Base-by-base conservation (phyloP, 2,797 vertebrate genomes). In the Oreochromis grahami region DNA sequence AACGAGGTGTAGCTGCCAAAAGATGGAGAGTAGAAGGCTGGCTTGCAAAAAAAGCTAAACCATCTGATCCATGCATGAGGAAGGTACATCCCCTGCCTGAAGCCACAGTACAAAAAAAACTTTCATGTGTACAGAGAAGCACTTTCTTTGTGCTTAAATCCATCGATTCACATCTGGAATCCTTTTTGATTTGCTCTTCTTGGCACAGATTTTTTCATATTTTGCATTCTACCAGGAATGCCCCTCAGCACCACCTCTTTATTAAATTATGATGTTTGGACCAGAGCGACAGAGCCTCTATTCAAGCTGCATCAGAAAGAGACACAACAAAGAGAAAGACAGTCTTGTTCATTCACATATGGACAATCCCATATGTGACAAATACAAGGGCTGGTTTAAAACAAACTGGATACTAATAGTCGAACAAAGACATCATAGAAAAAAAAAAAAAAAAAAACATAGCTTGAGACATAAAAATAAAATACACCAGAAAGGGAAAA, bases 231-330 rank as follows among this genome's bases (percentile, higher is more conserved):
- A 26, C 32, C 34, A 12, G 5, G 36, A 83, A 41, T 32, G 21
- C 72, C 19, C 34, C 17, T 29, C n/a, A 81, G 70, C n/a, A 8
- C 3, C 58, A 63, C 32, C 3, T 55, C 14, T 32, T 91, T 85
- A 87, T 94, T 87, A 85, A 81, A 88, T 82, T 3, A 76, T 77
- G 77, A 76, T 43, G 76, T 88, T 68, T 85, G 32, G 84, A 76
- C 83, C 48, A 78, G 36, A 85, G 36, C 82, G 86, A 89, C 81
- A 93, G 80, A 78, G 77, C 74, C 2, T 55, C 68, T 45, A 84
- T 91, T 94, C 55, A 91, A 86, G 79, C 89, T 89, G 90, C 80
- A 70, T 79, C 86, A 90, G 79, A 36, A 84, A 81, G 15, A n/a
- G 80, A 81, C 84, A 43, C 38, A 85, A 50, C 45, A 85, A 50